Evolutionary conservation across 2,797 vertebrate genomes (phyloP).

Genomic region (Sparus aurata): DNA sequence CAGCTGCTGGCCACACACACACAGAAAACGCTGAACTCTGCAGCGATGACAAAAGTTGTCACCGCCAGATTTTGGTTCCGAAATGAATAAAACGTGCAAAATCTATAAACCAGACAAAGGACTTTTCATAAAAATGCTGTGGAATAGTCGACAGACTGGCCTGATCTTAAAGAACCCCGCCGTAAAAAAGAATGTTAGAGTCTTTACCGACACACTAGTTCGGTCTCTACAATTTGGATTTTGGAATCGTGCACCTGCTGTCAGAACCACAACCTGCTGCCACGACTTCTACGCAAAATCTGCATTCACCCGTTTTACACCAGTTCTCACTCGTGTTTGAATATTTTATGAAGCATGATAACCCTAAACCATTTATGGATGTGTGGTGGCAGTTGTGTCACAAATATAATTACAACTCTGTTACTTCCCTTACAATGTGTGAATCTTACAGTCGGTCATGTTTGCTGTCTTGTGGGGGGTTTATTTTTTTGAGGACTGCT

Average conservation of each 20-base stretch:
- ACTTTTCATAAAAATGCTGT: slow-evolving; percentile 13
- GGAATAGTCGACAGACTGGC: background rate
- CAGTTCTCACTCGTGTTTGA: background rate
- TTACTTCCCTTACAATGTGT: background rate
- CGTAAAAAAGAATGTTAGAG: background rate
- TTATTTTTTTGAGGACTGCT: background rate
- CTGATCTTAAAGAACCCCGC: background rate
- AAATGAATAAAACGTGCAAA: slow-evolving; percentile 27
- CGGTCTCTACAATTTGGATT: background rate
- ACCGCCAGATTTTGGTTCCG: slow-evolving; percentile 20
- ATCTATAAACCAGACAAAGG: slow-evolving; percentile 1
- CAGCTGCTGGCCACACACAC: slow-evolving; percentile 63
- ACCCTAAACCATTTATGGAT: background rate
- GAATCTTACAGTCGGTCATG: background rate
- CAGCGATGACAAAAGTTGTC: slow-evolving; percentile 32
- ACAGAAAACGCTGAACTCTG: slow-evolving; percentile 19
- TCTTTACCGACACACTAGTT: background rate
- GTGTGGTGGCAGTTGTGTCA: background rate
- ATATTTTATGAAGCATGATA: slow-evolving; percentile 9
- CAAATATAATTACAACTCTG: background rate
- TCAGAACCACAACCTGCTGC: slow-evolving; percentile 3
- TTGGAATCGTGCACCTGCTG: slow-evolving; percentile 4
- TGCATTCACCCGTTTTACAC: background rate
- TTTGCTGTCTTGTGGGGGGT: background rate
- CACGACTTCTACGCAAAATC: background rate